Conservation (phyloP, 2,888 invertebrate species). For the Oscheius sp. region DNA sequence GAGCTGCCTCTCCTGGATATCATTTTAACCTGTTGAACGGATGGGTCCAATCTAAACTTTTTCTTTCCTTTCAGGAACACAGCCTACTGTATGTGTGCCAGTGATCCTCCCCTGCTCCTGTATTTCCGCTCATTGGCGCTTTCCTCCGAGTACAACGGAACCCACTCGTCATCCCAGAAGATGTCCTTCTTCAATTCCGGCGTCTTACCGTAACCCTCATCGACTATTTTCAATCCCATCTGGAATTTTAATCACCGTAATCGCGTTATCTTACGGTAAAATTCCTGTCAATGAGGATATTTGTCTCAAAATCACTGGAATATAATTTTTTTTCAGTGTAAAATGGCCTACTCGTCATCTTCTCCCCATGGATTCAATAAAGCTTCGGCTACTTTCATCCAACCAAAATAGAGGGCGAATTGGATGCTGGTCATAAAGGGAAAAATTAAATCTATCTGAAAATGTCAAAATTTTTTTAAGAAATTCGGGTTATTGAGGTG, state of each 20-base stretch:
- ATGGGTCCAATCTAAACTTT: conserved; percentile 9
- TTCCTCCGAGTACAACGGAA: conserved; percentile 56
- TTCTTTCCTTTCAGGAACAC: neutral
- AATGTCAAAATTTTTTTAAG: too few relatives aligned
- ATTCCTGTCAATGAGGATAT: conserved; percentile 63
- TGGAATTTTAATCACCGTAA: conserved; percentile 8
- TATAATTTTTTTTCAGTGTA: neutral
- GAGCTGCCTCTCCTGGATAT: conserved; percentile 22
- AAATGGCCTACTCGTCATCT: conserved; percentile 53
- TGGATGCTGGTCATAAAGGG: conserved; percentile 68
- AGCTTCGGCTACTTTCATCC: conserved; percentile 67
- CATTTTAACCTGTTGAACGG: conserved; percentile 21
- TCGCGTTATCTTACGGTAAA: conserved; percentile 43
- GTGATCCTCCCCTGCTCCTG: conserved; percentile 44
- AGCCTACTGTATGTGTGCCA: conserved; percentile 15
- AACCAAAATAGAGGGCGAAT: conserved; percentile 65
- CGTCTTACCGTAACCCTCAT: conserved; percentile 60
- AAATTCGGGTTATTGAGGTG: too few relatives aligned
- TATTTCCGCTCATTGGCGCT: conserved; percentile 55
- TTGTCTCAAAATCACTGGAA: conserved; percentile 58
- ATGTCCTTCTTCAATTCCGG: conserved; percentile 55
- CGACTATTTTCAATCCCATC: conserved; percentile 64
- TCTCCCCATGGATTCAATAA: conserved; percentile 69
- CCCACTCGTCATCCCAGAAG: conserved; percentile 64
- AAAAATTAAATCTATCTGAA: conserved; percentile 59